Evolutionary conservation across 2,797 vertebrate genomes (phyloP).

Genomic region (Myiothlypis chrysogaster): DNA sequence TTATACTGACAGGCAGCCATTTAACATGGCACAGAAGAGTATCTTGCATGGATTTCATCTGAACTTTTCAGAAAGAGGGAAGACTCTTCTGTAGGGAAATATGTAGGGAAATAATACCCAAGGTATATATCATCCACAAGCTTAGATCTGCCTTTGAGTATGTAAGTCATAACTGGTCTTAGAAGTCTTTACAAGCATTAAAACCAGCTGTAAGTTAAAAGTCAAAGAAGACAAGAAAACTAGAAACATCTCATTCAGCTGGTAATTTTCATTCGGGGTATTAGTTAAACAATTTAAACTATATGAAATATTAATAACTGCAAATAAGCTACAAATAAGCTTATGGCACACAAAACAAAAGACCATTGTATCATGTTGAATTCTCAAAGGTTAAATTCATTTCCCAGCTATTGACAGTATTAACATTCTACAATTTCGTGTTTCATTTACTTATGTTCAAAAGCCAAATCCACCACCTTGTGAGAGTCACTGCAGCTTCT

Average conservation of each 20-base stretch:
- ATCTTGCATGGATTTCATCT: neutral
- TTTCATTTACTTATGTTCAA: neutral
- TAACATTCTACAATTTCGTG: neutral
- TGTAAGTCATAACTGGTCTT: neutral
- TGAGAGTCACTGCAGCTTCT: neutral
- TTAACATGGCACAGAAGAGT: too few species aligned
- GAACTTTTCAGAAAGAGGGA: neutral
- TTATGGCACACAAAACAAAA: neutral
- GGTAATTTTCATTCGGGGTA: neutral
- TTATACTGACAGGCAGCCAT: too few species aligned
- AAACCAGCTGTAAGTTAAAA: neutral
- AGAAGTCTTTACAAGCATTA: neutral
- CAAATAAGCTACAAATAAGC: neutral
- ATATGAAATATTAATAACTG: neutral
- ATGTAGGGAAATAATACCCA: neutral
- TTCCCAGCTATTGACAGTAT: neutral
- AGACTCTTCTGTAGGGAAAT: neutral
- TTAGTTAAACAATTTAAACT: neutral
- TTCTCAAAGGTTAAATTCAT: neutral
- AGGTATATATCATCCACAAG: neutral
- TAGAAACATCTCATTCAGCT: neutral
- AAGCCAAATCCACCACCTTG: neutral
- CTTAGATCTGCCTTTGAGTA: neutral
- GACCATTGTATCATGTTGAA: neutral
- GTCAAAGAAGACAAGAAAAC: neutral